Base-by-base conservation (phyloP, 2,113 vertebrate genomes). In the Meriones unguiculatus region DNA sequence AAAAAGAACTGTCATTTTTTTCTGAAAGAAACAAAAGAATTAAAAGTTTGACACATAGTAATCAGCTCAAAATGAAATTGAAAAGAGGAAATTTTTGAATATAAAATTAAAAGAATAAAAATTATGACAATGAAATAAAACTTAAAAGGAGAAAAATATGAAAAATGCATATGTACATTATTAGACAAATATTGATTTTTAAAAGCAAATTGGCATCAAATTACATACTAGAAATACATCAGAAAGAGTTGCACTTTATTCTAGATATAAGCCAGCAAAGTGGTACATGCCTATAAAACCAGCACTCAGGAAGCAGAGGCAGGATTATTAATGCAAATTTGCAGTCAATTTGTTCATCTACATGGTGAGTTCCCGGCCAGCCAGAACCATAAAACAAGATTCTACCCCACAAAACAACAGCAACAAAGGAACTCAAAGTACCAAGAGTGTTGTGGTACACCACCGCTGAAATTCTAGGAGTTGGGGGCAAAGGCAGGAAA, bases 191-290 rank as follows among this genome's bases (percentile, higher is more conserved):
- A 93, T 41, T 87, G 88, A 11, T 70, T 81, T 57, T 70, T 8
- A 96, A 94, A 77, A 50, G 82, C 62, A 94, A 88, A 80, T 92
- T 70, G 52, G 50, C 50, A 77, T 28, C n/a, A 15, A 24, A 30
- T 73, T 3, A 41, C 57, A 69, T 81, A 78, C 10, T 70, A 93
- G 14, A 24, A 52, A 80, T 35, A 90, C 35, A 92, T 70, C 65
- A 72, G 25, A 75, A 75, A 76, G 38, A 28, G 11, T 57, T 57
- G 57, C 57, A 57, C 57, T 57, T 57, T 70, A 20, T 57, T 62
- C 24, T 24, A 70, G 50, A 54, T 50, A 4, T 67, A 67, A 50
- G 41, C 62, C 12, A 8, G 64, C 13, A 46, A 38, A 22, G 17
- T 54, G 67, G 12, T 12, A n/a, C 12, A 41, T 38, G 6, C 7